These are phyloP conservation scores for Calyptomena viridis DNA, from an alignment of 2,113 vertebrate species.

Conservation along the genomic window DNA sequence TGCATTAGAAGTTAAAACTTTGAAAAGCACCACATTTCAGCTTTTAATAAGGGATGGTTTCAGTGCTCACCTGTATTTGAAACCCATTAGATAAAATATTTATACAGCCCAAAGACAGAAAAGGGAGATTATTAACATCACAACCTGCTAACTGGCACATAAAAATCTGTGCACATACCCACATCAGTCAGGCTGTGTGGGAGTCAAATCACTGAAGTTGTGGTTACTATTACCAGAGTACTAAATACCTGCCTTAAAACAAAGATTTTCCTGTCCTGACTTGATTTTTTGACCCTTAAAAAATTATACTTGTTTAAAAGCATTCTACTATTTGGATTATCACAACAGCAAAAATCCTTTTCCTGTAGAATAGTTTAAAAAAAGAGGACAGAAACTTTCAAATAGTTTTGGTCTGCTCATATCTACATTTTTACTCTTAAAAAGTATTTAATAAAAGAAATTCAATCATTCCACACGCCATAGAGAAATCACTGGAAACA, in stretches of 20 bases:
- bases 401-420: neutral
- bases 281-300: neutral
- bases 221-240: neutral
- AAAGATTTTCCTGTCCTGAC: neutral
- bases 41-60: neutral
- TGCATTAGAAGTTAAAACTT: neutral
- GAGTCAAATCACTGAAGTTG: neutral
- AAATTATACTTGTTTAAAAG: neutral
- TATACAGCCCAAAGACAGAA: neutral
- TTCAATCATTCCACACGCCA: neutral
- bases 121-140: neutral
- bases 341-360: neutral
- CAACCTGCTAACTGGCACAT: neutral
- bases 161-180: neutral
- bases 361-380: neutral
- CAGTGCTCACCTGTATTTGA: neutral
- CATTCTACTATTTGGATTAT: neutral
- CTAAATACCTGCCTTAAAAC: neutral
- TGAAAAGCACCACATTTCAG: neutral
- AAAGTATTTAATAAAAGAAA: neutral
- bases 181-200: neutral
- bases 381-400: neutral
- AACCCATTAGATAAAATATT: neutral
- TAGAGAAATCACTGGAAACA: neutral
- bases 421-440: neutral